phyloP scores from a whole-genome alignment of 1,140 invertebrate genomes.

The Anastrepha obliqua region DNA sequence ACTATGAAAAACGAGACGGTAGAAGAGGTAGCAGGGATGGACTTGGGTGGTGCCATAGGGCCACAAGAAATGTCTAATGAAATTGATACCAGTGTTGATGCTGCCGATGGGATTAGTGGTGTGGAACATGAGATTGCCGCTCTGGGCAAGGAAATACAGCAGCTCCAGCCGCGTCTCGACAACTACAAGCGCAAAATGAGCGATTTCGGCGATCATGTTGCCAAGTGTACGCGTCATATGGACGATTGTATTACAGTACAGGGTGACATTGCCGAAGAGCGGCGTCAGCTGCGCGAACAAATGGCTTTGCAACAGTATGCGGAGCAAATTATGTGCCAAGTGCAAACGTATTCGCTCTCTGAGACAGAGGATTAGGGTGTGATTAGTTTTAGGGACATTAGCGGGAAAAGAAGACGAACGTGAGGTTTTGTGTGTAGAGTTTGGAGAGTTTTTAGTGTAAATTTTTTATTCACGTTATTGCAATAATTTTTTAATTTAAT shows the following conservation, averaged over 20 bases:
- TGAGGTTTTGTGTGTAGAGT: too few species aligned
- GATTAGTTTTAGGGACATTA: too few species aligned
- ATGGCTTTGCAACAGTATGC: constrained; percentile 56
- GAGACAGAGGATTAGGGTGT: constrained; percentile 56
- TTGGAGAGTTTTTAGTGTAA: too few species aligned
- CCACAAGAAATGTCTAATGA: neutral
- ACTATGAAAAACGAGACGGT: neutral
- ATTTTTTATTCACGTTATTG: too few species aligned
- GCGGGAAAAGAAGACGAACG: too few species aligned
- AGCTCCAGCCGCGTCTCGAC: constrained; percentile 53
- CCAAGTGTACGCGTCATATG: constrained; percentile 53
- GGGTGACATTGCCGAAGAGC: constrained; percentile 43
- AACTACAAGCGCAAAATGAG: constrained; percentile 55
- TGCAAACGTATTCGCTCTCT: constrained; percentile 56
- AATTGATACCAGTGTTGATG: neutral
- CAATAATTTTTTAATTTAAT: neutral
- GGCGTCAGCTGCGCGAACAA: constrained; percentile 48
- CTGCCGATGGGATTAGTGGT: neutral
- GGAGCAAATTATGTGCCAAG: constrained; percentile 53
- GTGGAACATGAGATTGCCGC: constrained; percentile 54
- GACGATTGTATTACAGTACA: constrained; percentile 56
- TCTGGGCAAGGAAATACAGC: constrained; percentile 54
- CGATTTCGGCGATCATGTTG: constrained; percentile 55
- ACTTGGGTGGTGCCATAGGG: neutral
- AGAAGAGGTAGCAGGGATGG: neutral